phyloP scores from a whole-genome alignment of 2,113 vertebrate species.

The Parus major region DNA sequence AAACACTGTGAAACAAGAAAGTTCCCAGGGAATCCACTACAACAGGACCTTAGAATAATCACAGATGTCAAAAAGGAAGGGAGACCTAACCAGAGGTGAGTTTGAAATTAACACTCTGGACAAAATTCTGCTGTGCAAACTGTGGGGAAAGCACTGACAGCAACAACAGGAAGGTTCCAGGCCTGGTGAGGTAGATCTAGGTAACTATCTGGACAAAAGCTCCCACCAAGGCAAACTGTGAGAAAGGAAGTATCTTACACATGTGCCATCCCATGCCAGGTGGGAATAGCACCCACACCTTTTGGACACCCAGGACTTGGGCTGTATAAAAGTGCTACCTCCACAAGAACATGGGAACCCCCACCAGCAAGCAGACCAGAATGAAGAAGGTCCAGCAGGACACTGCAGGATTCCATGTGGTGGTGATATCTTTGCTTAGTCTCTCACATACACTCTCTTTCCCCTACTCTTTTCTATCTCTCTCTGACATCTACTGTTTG shows the following conservation, averaged over 20 bases:
- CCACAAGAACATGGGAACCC: not conserved
- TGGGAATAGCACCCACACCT: not conserved
- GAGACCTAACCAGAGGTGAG: not conserved
- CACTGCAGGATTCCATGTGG: not conserved
- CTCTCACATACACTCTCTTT: not conserved
- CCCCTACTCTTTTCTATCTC: rapidly evolving
- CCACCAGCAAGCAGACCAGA: not conserved
- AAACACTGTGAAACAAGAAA: not conserved
- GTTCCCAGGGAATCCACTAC: not conserved
- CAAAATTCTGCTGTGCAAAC: not conserved
- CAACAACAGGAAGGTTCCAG: not conserved
- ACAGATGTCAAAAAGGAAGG: not conserved
- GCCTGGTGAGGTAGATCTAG: not conserved
- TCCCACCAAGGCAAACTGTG: not conserved
- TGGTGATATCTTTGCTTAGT: not conserved
- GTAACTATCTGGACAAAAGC: not conserved
- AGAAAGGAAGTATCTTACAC: not conserved
- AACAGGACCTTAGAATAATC: not conserved
- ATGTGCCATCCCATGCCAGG: rapidly evolving
- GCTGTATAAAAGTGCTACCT: not conserved
- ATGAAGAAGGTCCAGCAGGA: not conserved
- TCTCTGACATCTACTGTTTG: not conserved
- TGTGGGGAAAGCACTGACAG: not conserved
- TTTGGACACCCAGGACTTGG: not conserved
- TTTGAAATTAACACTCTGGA: not conserved